Evolutionary conservation across 2,888 invertebrate genomes (phyloP), one percentile per base, ranked within the genome.

Genomic region (Oscheius onirici): DNA sequence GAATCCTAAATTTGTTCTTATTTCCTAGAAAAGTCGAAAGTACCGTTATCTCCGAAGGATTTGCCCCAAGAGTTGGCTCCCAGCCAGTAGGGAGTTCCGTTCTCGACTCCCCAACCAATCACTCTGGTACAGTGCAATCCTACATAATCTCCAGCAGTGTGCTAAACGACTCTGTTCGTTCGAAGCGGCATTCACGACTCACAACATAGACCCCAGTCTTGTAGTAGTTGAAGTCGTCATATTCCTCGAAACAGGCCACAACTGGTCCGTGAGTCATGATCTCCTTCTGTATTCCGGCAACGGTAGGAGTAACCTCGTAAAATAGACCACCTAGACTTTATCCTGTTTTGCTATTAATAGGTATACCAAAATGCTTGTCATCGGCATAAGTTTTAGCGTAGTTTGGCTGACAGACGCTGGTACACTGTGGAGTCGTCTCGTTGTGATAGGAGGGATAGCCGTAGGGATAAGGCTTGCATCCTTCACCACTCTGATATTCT

Each of bases 31-130:
- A 5, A 17, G 3, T 46, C 15, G 13, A 46, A 46, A 46, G 13
- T 46, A 46, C 46, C 90, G 41, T 88, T 91, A 87, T 93, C 92
- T 76, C 95, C 95, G 95, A 95, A 95, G 88, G 95, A 95, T 0
- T 91, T 90, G 89, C 95, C 95, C 95, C 95, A 95, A 0, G 94
- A 94, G 90, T 95, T 95, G 63, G 93, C 94, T 81, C 94, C 91
- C 91, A 91, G 54, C 34, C 54, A 55, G 11, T 55, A 55, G 54
- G 54, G 34, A 28, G 54, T 55, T 55, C 54, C 54, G 60, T 91
- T 91, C 46, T 83, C 81, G 13, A 67, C 68, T 52, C 95, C 95
- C 93, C 94, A 95, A 20, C 95, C 94, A 57, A 94, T 88, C 65
- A 95, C 92, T 86, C 92, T 92, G 69, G 94, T 91, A 44, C 94